Conservation (phyloP, 2,797 vertebrate genomes). For the Ceryle rudis region DNA sequence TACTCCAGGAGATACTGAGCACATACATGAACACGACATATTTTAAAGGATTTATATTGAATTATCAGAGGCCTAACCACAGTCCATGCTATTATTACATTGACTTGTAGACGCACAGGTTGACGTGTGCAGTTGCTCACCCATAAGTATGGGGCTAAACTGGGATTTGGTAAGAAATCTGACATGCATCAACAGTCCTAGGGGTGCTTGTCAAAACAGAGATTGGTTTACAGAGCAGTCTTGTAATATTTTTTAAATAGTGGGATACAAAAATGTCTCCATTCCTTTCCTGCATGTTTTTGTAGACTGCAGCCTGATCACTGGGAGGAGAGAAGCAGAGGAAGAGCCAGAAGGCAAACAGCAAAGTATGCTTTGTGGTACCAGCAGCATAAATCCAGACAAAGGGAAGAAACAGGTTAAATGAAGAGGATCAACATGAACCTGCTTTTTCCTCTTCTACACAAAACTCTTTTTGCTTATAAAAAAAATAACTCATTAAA, state of each 20-base stretch:
- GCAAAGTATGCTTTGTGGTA: not conserved
- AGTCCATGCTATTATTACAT: not conserved
- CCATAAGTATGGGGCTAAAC: not conserved
- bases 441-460: not conserved
- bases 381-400: not conserved
- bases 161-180: not conserved
- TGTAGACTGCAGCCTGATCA: not conserved
- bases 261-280: not conserved
- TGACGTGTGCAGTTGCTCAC: not conserved
- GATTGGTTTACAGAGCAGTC: not conserved
- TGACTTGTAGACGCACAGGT: not conserved
- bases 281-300: not conserved
- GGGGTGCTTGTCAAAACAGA: not conserved
- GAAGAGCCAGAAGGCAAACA: not conserved
- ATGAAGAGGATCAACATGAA: not conserved
- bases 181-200: not conserved
- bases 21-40: not conserved
- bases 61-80: not conserved
- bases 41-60: not conserved
- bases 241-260: not conserved
- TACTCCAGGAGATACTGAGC: constrained; percentile 11
- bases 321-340: not conserved
- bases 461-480: not conserved
- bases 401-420: not conserved
- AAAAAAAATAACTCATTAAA: not conserved